Base-by-base conservation (phyloP, 2,888 invertebrate species). In the Leptinotarsa juncta region DNA sequence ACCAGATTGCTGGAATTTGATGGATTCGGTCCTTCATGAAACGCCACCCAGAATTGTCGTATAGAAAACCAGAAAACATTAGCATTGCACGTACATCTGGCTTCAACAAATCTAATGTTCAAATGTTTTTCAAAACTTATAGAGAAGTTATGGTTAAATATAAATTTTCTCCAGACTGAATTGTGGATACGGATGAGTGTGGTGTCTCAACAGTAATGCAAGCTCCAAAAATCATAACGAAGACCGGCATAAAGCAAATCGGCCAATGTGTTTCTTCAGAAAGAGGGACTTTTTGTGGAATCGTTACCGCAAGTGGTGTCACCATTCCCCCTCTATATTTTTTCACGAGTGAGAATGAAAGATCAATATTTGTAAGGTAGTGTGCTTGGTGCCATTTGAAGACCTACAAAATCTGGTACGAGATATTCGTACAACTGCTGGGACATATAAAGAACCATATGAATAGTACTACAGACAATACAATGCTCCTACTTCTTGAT, bases 301-400 rank as follows among this genome's bases (percentile, higher is more conserved):
- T 80, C 62, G 77, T 83, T 70, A 78, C 79, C 60, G 84, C 82
- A 48, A 65, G 71, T 62, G 83, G 83, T 55, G 79, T 76, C 74
- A 42, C 81, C 49, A 68, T 83, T 65, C 26, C n/a, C 82, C 82
- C 82, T 50, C 20, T 82, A 80, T 74, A 77, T 85, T 49, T 85
- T 83, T 75, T 83, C 32, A 32, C 7, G 32, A 32, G 7, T 7
- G 32, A 32, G 32, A 32, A 32, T 32, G 32, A 7, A 32, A 60
- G 78, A 80, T 72, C 73, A 76, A 53, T 80, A 77, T 73, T 67
- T 82, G 65, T 73, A 78, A 73, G 79, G 79, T 51, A 20, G 78
- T 67, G 80, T 80, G 20, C 62, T 23, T 62, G 70, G n/a, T 49
- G 65, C 50, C 26, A 51, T 78, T 51, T 70, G 67, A 57, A 68